phyloP scores from a whole-genome alignment of 2,113 vertebrate genomes.

The Forbesichthys agassizii region DNA sequence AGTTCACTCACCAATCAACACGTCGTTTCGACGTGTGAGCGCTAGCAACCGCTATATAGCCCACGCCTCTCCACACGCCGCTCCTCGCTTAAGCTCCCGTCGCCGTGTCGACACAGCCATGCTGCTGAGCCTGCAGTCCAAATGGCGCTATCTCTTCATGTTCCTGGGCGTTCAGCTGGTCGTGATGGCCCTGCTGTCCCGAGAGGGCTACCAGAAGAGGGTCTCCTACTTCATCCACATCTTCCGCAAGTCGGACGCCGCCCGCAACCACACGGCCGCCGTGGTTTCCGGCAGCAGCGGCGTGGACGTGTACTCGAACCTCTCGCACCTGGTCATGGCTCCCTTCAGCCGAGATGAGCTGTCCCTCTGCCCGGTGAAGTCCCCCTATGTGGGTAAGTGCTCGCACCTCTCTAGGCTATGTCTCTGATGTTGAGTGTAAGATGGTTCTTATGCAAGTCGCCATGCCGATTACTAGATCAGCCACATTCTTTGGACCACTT shows the following conservation, averaged over 20 bases:
- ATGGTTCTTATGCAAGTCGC: no score
- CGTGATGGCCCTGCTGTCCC: conserved; percentile 78
- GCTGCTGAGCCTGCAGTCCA: conserved; percentile 72
- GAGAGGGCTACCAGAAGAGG: conserved; percentile 74
- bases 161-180: conserved; percentile 81
- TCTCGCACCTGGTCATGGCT: conserved; percentile 62
- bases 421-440: neutral
- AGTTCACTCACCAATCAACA: conserved; percentile 9
- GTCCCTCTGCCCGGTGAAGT: conserved; percentile 75
- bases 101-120: conserved; percentile 17
- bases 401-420: neutral
- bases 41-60: no score
- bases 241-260: conserved; percentile 67
- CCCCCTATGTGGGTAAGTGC: conserved; percentile 76
- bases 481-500: no score
- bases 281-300: neutral
- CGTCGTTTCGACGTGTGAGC: no score
- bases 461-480: no score
- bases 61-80: neutral
- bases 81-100: neutral
- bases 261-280: conserved; percentile 56
- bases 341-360: conserved; percentile 55
- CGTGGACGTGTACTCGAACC: conserved; percentile 73
- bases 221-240: conserved; percentile 78
- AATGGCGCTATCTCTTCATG: conserved; percentile 77